Conservation (phyloP, 2,113 vertebrate genomes). For the Haemorhous mexicanus region DNA sequence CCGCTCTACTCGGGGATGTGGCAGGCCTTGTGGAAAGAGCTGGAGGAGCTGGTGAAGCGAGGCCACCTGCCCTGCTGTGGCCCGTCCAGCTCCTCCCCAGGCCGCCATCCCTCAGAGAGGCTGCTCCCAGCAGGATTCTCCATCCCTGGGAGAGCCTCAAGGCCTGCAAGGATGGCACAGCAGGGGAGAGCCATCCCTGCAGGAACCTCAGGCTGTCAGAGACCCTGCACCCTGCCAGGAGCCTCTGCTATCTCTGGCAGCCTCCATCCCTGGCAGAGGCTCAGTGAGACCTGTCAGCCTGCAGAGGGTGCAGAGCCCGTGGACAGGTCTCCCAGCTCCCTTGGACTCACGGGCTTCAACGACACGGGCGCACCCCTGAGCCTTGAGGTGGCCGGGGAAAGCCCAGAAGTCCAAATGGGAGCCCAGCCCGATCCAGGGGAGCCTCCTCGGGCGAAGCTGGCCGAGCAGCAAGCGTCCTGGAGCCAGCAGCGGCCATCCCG, state of each 20-base stretch:
- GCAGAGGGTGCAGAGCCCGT: background rate
- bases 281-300: background rate
- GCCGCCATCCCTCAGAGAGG: background rate
- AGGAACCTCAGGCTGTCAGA: background rate
- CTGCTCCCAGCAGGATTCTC: background rate
- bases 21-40: background rate
- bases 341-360: no score
- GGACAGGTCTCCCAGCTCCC: background rate
- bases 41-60: background rate
- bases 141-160: background rate
- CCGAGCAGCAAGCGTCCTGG: background rate
- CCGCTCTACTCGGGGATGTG: background rate
- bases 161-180: background rate
- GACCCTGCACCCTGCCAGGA: background rate
- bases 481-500: background rate
- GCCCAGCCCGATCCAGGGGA: background rate
- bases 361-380: accelerated
- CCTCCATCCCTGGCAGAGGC: background rate
- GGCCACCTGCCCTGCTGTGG: background rate
- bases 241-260: background rate
- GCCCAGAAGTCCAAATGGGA: no score
- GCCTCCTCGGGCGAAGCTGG: background rate
- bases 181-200: accelerated
- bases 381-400: no score
- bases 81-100: no score